Conservation (phyloP, 2,113 vertebrate species). For the Corythaixoides concolor region DNA sequence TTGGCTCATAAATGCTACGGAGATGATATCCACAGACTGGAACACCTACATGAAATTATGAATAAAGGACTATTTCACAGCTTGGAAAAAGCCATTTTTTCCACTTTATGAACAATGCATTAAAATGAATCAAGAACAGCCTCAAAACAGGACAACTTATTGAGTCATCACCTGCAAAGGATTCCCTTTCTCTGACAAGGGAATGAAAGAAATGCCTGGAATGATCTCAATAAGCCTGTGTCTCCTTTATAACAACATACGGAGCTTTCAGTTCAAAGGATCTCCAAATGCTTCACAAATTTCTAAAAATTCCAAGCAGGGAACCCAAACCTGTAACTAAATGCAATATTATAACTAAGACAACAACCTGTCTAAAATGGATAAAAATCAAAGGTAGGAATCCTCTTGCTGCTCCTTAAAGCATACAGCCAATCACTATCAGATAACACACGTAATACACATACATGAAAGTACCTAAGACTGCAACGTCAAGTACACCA, state of each 20-base stretch:
- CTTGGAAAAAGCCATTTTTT: not conserved
- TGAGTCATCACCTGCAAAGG: not conserved
- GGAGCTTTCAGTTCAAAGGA: conserved; percentile 3
- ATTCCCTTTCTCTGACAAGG: not conserved
- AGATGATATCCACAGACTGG: not conserved
- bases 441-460: not conserved
- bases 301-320: not conserved
- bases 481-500: not conserved
- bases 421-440: not conserved
- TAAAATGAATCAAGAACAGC: not conserved
- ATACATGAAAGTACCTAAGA: not conserved
- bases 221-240: not conserved
- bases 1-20: not conserved
- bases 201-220: conserved; percentile 39
- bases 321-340: not conserved
- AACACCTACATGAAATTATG: not conserved
- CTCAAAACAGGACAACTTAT: not conserved
- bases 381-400: not conserved
- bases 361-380: not conserved
- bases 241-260: not conserved
- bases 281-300: not conserved
- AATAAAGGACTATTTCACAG: not conserved
- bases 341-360: not conserved
- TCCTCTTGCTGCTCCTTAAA: not conserved
- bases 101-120: not conserved